Evolutionary conservation across 2,113 vertebrate species (phyloP).

Genomic region (Nerophis ophidion): DNA sequence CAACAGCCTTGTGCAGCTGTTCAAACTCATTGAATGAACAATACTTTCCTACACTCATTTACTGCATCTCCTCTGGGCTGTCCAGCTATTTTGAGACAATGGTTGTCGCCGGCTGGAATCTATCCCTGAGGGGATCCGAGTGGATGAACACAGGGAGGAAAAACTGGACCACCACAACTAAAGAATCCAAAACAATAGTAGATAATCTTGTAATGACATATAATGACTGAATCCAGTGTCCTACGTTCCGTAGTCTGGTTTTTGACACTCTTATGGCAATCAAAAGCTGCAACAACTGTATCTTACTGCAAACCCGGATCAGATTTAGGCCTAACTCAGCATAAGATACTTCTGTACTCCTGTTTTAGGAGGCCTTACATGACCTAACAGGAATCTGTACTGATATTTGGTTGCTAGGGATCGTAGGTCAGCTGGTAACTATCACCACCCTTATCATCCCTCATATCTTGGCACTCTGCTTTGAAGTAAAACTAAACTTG

Average conservation of each 20-base stretch:
- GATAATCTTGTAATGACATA: background rate
- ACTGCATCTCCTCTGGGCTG: conserved; percentile 36
- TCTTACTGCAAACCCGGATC: background rate
- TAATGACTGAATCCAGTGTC: background rate
- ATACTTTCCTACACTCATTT: conserved; percentile 56
- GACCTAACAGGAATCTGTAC: background rate
- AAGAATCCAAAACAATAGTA: background rate
- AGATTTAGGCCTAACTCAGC: too few species aligned
- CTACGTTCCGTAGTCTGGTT: too few species aligned
- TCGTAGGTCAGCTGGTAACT: background rate
- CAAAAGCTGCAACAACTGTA: background rate
- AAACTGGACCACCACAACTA: conserved; percentile 14
- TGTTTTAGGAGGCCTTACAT: background rate
- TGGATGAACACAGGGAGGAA: conserved; percentile 18
- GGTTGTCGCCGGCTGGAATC: conserved; percentile 51
- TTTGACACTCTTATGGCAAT: background rate
- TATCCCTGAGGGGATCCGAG: conserved; percentile 45
- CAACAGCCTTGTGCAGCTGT: conserved; percentile 64
- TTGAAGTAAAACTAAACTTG: too few species aligned
- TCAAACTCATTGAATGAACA: conserved; percentile 64
- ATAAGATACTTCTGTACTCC: background rate
- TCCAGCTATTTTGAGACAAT: conserved; percentile 56
- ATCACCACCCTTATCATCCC: background rate
- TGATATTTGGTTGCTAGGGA: background rate
- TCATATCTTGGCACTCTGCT: background rate